These are phyloP conservation scores for Volucella inanis DNA, from an alignment of 2,888 invertebrate species.

Conservation along the genomic window DNA sequence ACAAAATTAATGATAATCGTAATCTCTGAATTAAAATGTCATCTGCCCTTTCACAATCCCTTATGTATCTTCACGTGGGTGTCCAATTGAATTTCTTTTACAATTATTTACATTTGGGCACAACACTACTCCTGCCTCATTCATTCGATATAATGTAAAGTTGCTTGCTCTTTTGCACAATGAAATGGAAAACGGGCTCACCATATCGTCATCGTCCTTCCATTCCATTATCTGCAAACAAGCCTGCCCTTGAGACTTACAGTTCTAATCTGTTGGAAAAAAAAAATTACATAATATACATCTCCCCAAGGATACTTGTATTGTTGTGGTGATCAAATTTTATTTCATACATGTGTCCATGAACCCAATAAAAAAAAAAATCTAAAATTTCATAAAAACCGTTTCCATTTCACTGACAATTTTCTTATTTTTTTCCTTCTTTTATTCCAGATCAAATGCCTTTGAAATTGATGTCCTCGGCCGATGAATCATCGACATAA, in stretches of 20 bases:
- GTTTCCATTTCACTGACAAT: conserved; percentile 39
- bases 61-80: neutral
- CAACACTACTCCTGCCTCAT: conserved; percentile 3
- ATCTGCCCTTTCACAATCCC: neutral
- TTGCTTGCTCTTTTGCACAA: conserved; percentile 13
- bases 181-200: conserved; percentile 6
- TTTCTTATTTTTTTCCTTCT: conserved; percentile 25
- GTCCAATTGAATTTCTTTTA: conserved; percentile 31
- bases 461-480: conserved; percentile 41
- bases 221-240: neutral
- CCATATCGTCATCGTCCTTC: neutral
- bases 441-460: conserved; percentile 68
- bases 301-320: neutral
- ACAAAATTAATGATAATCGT: no score
- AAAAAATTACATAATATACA: neutral
- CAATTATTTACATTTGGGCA: conserved; percentile 17
- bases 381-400: neutral
- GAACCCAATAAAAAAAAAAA: neutral
- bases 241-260: conserved; percentile 21
- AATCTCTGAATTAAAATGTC: no score
- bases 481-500: conserved; percentile 62
- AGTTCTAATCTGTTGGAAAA: neutral
- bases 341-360: conserved; percentile 3
- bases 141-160: conserved; percentile 13
- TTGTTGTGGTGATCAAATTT: conserved; percentile 14